These are phyloP conservation scores for Samia ricini DNA, from an alignment of 1,140 invertebrate genomes.

Conservation along the genomic window DNA sequence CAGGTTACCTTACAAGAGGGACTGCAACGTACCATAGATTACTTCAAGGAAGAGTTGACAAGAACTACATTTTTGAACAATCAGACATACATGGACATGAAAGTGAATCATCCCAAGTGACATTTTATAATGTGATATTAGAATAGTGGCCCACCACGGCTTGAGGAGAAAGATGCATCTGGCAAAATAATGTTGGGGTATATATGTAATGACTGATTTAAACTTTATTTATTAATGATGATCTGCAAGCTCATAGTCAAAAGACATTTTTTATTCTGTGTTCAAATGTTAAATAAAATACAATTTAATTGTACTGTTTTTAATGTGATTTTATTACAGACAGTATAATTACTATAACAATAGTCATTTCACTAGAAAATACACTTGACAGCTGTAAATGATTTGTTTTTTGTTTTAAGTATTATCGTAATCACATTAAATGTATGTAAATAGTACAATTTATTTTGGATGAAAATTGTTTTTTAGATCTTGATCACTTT, in stretches of 20 bases:
- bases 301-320: slow-evolving; percentile 5
- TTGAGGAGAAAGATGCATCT: neutral
- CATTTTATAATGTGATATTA: slow-evolving; percentile 61
- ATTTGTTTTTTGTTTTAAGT: no score
- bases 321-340: slow-evolving; percentile 1
- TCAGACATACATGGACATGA: slow-evolving; percentile 67
- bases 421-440: no score
- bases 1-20: slow-evolving; percentile 89
- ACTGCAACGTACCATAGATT: slow-evolving; percentile 92
- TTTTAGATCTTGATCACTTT: no score
- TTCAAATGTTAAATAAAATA: slow-evolving; percentile 8
- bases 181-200: neutral
- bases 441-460: no score
- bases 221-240: slow-evolving; percentile 7
- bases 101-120: slow-evolving; percentile 47
- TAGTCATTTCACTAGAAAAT: slow-evolving; percentile 18
- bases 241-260: slow-evolving; percentile 5
- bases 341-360: neutral
- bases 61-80: slow-evolving; percentile 78
- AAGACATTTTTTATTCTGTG: slow-evolving; percentile 7
- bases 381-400: neutral
- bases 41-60: slow-evolving; percentile 92
- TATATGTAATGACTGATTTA: neutral
- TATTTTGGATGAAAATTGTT: no score
- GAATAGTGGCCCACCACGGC: slow-evolving; percentile 16